Conservation (phyloP, 2,888 invertebrate species). For the Spodoptera picta region DNA sequence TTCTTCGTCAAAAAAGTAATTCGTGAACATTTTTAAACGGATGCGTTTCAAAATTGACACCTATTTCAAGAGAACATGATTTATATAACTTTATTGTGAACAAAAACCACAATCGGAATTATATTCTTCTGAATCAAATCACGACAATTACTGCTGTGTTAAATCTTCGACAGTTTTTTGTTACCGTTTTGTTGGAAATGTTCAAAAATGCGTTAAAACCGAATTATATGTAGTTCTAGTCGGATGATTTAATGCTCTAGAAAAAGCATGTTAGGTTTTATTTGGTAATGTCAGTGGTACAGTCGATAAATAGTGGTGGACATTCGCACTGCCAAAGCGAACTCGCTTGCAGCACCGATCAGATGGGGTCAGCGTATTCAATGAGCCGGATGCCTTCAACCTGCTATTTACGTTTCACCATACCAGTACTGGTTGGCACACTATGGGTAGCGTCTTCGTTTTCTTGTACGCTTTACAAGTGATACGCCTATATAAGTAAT, state of each 20-base stretch:
- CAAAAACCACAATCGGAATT: slow-evolving; percentile 27
- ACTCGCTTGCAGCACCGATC: slow-evolving; percentile 79
- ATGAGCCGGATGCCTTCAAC: slow-evolving; percentile 87
- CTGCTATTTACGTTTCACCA: slow-evolving; percentile 87
- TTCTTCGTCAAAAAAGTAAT: not conserved
- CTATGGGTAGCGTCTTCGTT: slow-evolving; percentile 80
- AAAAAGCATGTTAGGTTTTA: slow-evolving; percentile 22
- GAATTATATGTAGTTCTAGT: slow-evolving; percentile 6
- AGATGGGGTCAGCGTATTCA: slow-evolving; percentile 88
- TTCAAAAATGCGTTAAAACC: slow-evolving; percentile 6
- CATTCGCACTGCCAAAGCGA: slow-evolving; percentile 71
- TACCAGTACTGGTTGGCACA: slow-evolving; percentile 85
- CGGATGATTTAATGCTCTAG: slow-evolving; percentile 12
- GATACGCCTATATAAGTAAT: slow-evolving; percentile 61
- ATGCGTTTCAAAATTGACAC: slow-evolving; percentile 7
- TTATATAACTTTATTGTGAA: slow-evolving; percentile 26
- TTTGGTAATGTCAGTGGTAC: slow-evolving; percentile 36
- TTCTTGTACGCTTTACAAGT: slow-evolving; percentile 68
- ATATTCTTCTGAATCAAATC: slow-evolving; percentile 17
- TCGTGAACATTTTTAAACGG: slow-evolving; percentile 25
- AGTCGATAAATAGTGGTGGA: slow-evolving; percentile 57
- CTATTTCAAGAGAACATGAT: slow-evolving; percentile 12
- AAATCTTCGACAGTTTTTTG: slow-evolving; percentile 22
- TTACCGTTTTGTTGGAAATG: slow-evolving; percentile 5
- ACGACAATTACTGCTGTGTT: slow-evolving; percentile 12